These are phyloP conservation scores for Amphiduros pacificus DNA, from an alignment of 2,888 invertebrate genomes.

Conservation along the genomic window DNA sequence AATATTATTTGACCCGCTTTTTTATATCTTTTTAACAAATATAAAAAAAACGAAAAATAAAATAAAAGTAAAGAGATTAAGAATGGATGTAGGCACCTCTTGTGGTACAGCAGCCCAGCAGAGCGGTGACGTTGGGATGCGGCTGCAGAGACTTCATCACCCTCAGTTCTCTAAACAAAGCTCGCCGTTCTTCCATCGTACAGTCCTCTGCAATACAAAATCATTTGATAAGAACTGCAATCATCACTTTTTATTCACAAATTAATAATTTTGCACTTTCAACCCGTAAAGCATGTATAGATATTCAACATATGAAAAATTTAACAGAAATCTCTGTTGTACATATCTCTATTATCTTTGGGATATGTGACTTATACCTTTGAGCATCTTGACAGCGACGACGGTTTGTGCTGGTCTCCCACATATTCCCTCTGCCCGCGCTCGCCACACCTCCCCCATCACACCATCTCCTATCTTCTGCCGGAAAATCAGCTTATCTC, in stretches of 20 bases:
- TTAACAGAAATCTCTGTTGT: not conserved
- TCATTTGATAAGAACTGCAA: too few relatives aligned
- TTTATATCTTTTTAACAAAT: too few relatives aligned
- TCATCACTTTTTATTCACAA: too few relatives aligned
- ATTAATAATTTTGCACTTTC: too few relatives aligned
- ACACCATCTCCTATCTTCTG: constrained; percentile 29
- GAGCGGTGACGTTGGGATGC: constrained; percentile 31
- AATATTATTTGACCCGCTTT: too few relatives aligned
- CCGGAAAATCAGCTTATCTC: constrained; percentile 23
- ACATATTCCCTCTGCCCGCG: constrained; percentile 27
- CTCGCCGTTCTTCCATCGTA: constrained; percentile 24
- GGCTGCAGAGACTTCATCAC: constrained; percentile 31
- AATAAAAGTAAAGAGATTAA: too few relatives aligned
- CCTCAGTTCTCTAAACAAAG: constrained; percentile 28
- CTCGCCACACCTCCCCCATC: constrained; percentile 32
- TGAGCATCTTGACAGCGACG: constrained; percentile 33
- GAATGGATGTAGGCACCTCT: too few relatives aligned
- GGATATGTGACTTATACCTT: constrained; percentile 19
- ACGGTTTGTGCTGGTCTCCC: constrained; percentile 18
- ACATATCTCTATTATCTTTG: too few relatives aligned
- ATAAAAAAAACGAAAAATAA: too few relatives aligned
- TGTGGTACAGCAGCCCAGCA: constrained; percentile 30
- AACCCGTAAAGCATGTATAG: not conserved
- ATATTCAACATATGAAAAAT: not conserved
- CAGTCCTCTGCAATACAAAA: constrained; percentile 20